Conservation (phyloP, 2,888 invertebrate genomes). For the Entomobrya proxima region DNA sequence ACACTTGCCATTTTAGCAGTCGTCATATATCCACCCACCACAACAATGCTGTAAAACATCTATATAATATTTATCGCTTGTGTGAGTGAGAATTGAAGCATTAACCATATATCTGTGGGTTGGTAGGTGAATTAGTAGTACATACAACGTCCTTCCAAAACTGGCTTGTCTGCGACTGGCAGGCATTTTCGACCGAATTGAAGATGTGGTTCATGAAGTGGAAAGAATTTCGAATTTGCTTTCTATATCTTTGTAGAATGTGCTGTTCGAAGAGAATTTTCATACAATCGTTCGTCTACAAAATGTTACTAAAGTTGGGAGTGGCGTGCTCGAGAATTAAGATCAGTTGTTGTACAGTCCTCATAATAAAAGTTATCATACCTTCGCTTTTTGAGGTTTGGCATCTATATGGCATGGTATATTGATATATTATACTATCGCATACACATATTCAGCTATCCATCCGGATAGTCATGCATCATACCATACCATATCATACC, state of each 20-base stretch:
- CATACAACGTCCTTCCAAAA: not conserved
- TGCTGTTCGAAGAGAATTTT: not conserved
- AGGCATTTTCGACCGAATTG: constrained; percentile 21
- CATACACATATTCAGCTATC: not conserved
- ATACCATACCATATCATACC: not conserved
- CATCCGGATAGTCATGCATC: not conserved
- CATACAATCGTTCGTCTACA: not conserved
- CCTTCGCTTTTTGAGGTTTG: not conserved
- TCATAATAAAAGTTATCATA: not conserved
- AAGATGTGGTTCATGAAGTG: constrained; percentile 48
- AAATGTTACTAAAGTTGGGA: not conserved
- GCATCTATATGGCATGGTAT: not conserved
- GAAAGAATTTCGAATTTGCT: constrained; percentile 54
- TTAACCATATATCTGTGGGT: constrained; percentile 6
- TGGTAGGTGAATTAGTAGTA: constrained; percentile 1
- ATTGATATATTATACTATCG: not conserved
- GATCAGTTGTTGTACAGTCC: not conserved
- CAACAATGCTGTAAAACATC: not conserved
- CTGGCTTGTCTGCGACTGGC: constrained; percentile 20
- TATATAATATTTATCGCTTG: constrained; percentile 7
- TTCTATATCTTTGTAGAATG: not conserved
- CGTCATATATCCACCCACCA: not conserved
- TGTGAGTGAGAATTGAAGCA: constrained; percentile 50
- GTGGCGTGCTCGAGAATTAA: not conserved
- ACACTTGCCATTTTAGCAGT: not conserved